phyloP scores from a whole-genome alignment of 2,888 invertebrate genomes.

The Drosophila vallismaia region DNA sequence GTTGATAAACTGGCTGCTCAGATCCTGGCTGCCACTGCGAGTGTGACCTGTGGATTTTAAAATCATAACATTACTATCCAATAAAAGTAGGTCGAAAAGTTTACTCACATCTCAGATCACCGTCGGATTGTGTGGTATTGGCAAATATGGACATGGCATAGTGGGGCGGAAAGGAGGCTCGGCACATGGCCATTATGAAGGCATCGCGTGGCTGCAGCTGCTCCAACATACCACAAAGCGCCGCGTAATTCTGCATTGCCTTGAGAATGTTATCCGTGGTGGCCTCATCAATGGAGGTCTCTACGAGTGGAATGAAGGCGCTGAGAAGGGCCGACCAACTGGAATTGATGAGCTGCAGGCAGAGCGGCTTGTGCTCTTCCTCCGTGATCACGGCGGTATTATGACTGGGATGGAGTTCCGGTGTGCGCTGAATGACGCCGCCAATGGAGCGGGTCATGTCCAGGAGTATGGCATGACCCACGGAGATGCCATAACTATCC shows the following conservation, averaged over 20 bases:
- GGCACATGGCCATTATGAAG: slow-evolving; percentile 96
- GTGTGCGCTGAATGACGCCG: slow-evolving; percentile 86
- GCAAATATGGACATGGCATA: slow-evolving; percentile 94
- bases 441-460: slow-evolving; percentile 95
- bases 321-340: slow-evolving; percentile 98
- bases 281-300: slow-evolving; percentile 97
- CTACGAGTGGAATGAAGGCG: slow-evolving; percentile 95
- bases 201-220: slow-evolving; percentile 94
- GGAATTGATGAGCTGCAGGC: slow-evolving; percentile 93
- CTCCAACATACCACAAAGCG: slow-evolving; percentile 93
- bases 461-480: slow-evolving; percentile 96
- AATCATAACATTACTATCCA: background rate
- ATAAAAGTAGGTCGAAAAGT: slow-evolving; percentile 3
- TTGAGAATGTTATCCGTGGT: slow-evolving; percentile 96
- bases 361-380: slow-evolving; percentile 82
- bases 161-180: slow-evolving; percentile 97
- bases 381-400: slow-evolving; percentile 76
- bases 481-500: slow-evolving; percentile 98
- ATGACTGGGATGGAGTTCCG: slow-evolving; percentile 82
- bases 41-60: slow-evolving; percentile 83
- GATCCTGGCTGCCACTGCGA: slow-evolving; percentile 85
- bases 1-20: slow-evolving; percentile 85
- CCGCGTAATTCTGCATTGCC: slow-evolving; percentile 94
- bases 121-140: slow-evolving; percentile 86
- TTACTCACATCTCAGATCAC: slow-evolving; percentile 81